Percentiles rank a stretch among this genome's conserved stretches.
Evolutionary conservation across 2,797 vertebrate genomes (phyloP).

Genomic region (Cuniculus paca): DNA sequence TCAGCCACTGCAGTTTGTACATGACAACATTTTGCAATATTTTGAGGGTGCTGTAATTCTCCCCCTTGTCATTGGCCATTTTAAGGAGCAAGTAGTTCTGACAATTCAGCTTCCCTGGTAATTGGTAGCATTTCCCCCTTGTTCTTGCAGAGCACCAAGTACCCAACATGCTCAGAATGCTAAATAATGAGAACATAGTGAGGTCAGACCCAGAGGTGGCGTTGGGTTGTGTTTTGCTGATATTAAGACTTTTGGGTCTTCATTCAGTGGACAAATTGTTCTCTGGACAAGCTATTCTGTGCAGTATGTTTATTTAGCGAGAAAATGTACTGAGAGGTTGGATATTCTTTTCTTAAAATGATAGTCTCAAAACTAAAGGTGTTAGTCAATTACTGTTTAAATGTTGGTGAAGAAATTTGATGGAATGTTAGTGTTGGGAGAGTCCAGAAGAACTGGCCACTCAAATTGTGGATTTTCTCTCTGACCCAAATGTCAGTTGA

Average conservation of each 20-base stretch:
- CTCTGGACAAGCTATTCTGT: background rate
- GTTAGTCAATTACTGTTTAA: background rate
- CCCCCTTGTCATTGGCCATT: background rate
- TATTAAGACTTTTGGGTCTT: background rate
- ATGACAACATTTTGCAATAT: background rate
- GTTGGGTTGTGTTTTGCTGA: constrained; percentile 19
- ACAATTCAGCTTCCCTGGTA: background rate
- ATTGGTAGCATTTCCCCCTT: background rate
- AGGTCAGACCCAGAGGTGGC: background rate
- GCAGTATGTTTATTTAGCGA: background rate
- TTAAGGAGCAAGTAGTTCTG: background rate
- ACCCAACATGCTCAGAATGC: background rate
- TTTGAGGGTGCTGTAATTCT: background rate
- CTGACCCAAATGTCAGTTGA: background rate
- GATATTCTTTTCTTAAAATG: constrained; percentile 38
- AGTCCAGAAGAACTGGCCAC: background rate
- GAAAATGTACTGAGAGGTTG: background rate
- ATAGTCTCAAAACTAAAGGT: background rate
- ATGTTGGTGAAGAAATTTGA: background rate
- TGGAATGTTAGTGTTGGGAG: background rate
- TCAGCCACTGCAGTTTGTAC: background rate
- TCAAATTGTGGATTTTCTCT: background rate
- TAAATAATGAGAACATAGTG: background rate
- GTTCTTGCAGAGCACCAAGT: background rate
- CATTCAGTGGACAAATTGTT: constrained; percentile 15